Conservation (phyloP, 2,888 invertebrate genomes). For the Ectobius pallidus region DNA sequence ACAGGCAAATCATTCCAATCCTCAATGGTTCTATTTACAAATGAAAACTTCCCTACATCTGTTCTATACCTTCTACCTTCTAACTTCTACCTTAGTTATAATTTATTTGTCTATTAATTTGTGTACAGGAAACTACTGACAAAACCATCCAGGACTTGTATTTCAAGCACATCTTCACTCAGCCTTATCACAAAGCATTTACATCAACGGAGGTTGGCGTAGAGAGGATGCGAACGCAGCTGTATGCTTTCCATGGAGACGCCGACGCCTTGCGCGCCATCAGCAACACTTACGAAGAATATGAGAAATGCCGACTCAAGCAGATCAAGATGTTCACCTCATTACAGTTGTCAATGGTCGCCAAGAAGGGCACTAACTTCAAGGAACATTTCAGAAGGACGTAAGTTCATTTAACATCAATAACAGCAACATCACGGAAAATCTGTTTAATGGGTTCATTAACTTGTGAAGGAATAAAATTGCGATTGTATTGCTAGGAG, state of each 20-base stretch:
- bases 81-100: no score
- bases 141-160: not conserved
- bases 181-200: conserved; percentile 4
- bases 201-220: not conserved
- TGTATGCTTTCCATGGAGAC: conserved; percentile 21
- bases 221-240: not conserved
- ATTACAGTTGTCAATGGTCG: not conserved
- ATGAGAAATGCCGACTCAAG: conserved; percentile 22
- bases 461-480: no score
- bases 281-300: conserved; percentile 23
- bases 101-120: no score
- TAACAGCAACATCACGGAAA: no score
- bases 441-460: no score
- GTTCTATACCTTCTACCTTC: no score
- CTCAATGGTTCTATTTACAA: no score
- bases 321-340: conserved; percentile 6
- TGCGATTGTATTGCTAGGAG: no score
- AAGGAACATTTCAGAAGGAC: not conserved
- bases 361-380: not conserved
- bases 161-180: not conserved
- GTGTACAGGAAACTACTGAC: conserved; percentile 6
- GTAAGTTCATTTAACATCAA: not conserved
- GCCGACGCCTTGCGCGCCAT: conserved; percentile 11
- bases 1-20: no score
- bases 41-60: no score